These are phyloP conservation scores for Herpetotheres cachinnans DNA, from an alignment of 2,113 vertebrate species.

Conservation along the genomic window DNA sequence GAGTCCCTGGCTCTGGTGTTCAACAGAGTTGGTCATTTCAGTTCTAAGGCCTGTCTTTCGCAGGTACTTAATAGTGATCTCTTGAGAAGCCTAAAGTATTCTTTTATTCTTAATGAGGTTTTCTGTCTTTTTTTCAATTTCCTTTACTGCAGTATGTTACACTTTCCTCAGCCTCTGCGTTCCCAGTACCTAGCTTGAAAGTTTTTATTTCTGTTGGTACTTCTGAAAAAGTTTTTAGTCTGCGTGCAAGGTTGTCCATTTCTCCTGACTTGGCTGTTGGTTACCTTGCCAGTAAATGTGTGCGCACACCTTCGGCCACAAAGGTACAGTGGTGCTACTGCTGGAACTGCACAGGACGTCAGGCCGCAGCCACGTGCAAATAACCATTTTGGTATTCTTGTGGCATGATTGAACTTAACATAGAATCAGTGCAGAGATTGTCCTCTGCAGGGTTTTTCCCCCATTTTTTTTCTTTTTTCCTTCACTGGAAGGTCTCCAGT, in stretches of 20 bases:
- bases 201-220: background rate
- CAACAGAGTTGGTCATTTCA: background rate
- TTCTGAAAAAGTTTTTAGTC: background rate
- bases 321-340: background rate
- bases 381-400: background rate
- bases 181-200: background rate
- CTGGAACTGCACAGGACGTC: background rate
- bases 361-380: background rate
- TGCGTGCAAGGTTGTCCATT: background rate
- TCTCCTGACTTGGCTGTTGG: background rate
- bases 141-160: background rate
- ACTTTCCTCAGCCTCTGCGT: background rate
- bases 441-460: background rate
- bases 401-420: background rate
- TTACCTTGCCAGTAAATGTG: background rate
- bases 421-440: background rate
- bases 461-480: background rate
- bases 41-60: background rate
- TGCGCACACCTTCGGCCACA: background rate
- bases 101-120: background rate
- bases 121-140: constrained; percentile 27
- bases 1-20: background rate
- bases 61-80: background rate
- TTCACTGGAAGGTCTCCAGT: background rate
- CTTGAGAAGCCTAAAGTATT: background rate